These are phyloP conservation scores for Apomyelois bistriatella DNA, from an alignment of 2,888 invertebrate genomes.

Conservation along the genomic window DNA sequence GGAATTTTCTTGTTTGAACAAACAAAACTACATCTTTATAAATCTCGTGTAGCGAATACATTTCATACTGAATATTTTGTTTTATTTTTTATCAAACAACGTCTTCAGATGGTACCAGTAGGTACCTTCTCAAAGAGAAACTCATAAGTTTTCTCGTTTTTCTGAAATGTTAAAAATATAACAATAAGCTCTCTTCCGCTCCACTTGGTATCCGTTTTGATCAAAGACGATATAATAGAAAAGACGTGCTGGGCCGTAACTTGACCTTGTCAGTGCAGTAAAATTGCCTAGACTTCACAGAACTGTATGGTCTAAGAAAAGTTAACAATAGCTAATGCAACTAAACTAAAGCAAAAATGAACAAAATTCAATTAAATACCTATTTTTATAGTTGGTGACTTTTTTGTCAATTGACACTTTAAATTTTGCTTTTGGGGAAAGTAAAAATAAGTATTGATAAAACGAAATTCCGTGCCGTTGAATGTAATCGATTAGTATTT, in stretches of 20 bases:
- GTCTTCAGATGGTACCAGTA: too few species aligned
- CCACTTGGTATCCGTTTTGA: conserved; percentile 26
- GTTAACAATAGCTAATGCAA: too few species aligned
- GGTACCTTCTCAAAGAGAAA: too few species aligned
- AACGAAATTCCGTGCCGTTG: too few species aligned
- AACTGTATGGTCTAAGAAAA: not conserved
- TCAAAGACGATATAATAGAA: not conserved
- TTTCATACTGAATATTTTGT: too few species aligned
- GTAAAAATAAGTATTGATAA: not conserved
- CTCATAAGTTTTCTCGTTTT: not conserved
- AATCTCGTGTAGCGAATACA: too few species aligned
- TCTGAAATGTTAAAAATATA: conserved; percentile 9
- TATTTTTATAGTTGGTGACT: not conserved
- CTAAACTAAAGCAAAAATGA: too few species aligned
- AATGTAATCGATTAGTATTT: too few species aligned
- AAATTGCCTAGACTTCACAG: not conserved
- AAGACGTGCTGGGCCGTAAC: not conserved
- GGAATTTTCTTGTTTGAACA: not conserved
- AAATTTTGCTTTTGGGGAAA: not conserved
- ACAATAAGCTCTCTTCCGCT: conserved; percentile 20
- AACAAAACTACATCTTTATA: too few species aligned
- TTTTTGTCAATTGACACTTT: conserved; percentile 5
- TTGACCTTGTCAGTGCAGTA: not conserved
- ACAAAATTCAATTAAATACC: too few species aligned
- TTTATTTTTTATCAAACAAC: too few species aligned